Evolutionary conservation across 2,113 vertebrate species (phyloP).

Genomic region (Oreotrochilus melanogaster): DNA sequence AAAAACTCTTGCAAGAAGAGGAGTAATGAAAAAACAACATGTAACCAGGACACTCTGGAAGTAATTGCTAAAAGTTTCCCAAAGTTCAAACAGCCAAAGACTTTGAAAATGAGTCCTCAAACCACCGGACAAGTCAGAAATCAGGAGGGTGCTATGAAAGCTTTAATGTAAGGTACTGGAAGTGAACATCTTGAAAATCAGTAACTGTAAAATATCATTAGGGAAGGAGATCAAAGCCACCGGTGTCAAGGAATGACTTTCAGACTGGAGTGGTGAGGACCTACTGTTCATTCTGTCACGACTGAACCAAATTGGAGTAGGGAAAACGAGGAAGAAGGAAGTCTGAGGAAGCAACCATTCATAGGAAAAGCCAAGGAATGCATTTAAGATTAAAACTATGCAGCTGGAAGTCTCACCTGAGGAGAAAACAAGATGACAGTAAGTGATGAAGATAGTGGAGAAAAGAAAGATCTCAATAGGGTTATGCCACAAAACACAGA

Average conservation of each 20-base stretch:
- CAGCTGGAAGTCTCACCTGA: neutral
- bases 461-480: neutral
- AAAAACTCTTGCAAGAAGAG: neutral
- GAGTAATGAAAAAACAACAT: neutral
- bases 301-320: neutral
- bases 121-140: neutral
- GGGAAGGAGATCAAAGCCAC: neutral
- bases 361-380: neutral
- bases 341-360: neutral
- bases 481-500: neutral
- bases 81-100: neutral
- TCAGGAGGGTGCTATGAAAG: neutral
- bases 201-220: neutral
- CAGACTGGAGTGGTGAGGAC: neutral
- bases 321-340: neutral
- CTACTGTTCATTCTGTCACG: neutral
- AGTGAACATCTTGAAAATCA: neutral
- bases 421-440: neutral
- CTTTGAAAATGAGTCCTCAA: neutral
- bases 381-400: neutral
- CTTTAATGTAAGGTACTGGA: accelerated
- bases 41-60: neutral
- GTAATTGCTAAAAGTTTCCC: neutral
- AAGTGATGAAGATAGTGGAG: neutral
- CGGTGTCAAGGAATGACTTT: neutral